Base-by-base conservation (phyloP, 2,888 invertebrate genomes). In the Lasioglossum oenotherae region DNA sequence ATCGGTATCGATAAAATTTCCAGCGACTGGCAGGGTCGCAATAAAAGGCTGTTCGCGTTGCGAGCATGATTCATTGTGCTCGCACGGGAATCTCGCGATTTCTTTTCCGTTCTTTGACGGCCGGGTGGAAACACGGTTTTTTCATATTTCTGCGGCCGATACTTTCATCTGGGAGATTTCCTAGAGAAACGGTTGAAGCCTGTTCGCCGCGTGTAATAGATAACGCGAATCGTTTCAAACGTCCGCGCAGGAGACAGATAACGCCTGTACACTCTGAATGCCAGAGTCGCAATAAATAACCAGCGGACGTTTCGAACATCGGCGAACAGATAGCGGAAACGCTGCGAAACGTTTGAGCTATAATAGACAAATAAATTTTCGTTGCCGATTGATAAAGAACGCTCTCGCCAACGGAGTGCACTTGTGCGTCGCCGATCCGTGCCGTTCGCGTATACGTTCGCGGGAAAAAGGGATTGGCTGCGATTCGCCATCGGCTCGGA, bases 291-390 rank as follows among this genome's bases (percentile, higher is more conserved):
- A 81, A 69, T 82, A 82, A 82, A 82, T 82, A 82, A 80, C 35
- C 81, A 23, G 53, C 23, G 67, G 38, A 81, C 81, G 41, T 80
- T 67, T 38, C 73, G 67, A 80, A 82, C 82, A 67, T 73, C 67
- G 74, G 41, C 27, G 64, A 27, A 57, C 27, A 69, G 81, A 82
- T 81, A 82, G 74, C 81, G 82, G 44, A 57, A 81, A 81, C 82
- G 74, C 57, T 82, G 53, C 44, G 46, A 41, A 69, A 31, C 64
- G 81, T 80, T 41, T 19, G 80, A 19, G 74, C 35, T 46, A 74
- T 71, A 82, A 81, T 81, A 81, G 81, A 46, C 41, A 74, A 74
- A 74, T 82, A 74, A 81, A 82, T 81, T 49, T 71, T 31, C 41
- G 35, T 46, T 8, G 49, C 38, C 69, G 69, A 71, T 67, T 74